Base-by-base conservation (phyloP, 2,888 invertebrate genomes). In the Elysia crispata region DNA sequence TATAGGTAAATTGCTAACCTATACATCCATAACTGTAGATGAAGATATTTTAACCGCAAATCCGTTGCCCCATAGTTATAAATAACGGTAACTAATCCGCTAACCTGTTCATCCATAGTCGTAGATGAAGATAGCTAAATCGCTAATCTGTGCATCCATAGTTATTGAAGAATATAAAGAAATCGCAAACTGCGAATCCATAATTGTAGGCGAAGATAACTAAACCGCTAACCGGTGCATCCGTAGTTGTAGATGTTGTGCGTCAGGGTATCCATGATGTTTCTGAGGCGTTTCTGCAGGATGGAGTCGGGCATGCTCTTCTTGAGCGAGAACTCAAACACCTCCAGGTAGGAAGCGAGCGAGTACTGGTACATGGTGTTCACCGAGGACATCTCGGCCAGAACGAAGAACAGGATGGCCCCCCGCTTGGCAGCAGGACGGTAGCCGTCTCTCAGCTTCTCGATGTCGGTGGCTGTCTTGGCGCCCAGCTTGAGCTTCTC, bases 341-440 rank as follows among this genome's bases (percentile, higher is more conserved):
- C 96, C 84, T 96, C 96, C 41, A 97, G 93, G 88, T 97, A 98
- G 0, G 97, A 95, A 0, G 94, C 94, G 79, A 98, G 93, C 0
- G 97, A 97, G 92, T 97, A 97, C 89, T 98, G 97, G 90, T 98
- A 98, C 97, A 98, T 98, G 57, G 94, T 93, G 91, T 96, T 97
- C 1, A 98, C 96, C 0, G 94, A 94, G 0, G 97, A 95, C 96
- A 98, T 96, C 90, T 97, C 97, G 0, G 96, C 95, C 28, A 98
- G 93, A 0, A 97, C 96, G 91, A 97, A 98, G 93, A 97, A 98
- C 74, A 98, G 93, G 74, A 97, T 95, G 5, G 97, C 97, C 6
- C 97, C 97, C 76, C 97, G 94, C 86, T 94, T 95, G 0, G 97
- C 97, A 0, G 95, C 97, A 0, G 96, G 94, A 41, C 97, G 94